Evolutionary conservation across 2,888 invertebrate genomes (phyloP), one percentile per base, ranked within the genome.

Genomic region (Hydraecia micacea): DNA sequence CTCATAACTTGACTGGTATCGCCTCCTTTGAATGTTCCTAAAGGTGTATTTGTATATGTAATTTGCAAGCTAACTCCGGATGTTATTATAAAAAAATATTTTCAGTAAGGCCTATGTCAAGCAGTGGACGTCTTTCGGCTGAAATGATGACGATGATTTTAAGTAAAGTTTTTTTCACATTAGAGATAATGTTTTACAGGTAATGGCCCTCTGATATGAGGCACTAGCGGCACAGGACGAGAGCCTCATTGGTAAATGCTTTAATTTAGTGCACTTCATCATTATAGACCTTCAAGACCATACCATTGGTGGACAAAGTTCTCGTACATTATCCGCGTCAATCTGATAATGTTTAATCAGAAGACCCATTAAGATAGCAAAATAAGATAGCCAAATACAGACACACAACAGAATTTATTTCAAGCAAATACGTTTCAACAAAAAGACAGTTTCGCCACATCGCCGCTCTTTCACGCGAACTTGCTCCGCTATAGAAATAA

Each of bases 401-500:
- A 9, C 21, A 39, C 74, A 73, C 39, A 81, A 62, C 69, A 46
- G 39, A 77, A 77, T 74, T 46, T 60, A 81, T 85, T 77, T 60
- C 65, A 15, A 28, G 42, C 68, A 81, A 72, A 77, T 68, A 65
- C n/a, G 39, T 28, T 66, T 46, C 42, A 75, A 74, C 70, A 82
- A 70, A 81, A 75, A 75, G 39, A 73, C 60, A 85, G 65, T 62
- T 28, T 36, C 52, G 32, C 63, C 65, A 74, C 65, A 79, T 79
- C 67, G 73, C 49, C n/a, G 69, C 39, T 75, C 62, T 69, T 75
- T 75, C 78, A 73, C 70, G 63, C 73, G 66, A 71, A 73, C 78
- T 55, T 78, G 79, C 49, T 74, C 63, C 74, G 62, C 77, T 76
- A 76, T 77, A 75, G 70, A 87, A 86, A 88, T 88, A 88, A 88